Base-by-base conservation (phyloP, 2,888 invertebrate species). In the Dicyrtoma fusca region DNA sequence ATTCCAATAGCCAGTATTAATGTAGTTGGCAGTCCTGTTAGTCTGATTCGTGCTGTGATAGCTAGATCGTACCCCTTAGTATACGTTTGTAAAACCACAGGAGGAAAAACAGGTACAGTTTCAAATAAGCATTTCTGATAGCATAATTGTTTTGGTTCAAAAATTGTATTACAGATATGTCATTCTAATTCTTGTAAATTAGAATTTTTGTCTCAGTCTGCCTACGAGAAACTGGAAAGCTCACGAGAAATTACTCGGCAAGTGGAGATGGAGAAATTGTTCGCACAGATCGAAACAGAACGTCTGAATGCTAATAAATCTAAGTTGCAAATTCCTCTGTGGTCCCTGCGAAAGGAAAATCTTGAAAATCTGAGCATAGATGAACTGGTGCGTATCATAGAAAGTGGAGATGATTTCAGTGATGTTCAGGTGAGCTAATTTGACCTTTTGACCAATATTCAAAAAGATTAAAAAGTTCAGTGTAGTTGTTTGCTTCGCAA, bases 161-260 rank as follows among this genome's bases (percentile, higher is more conserved):
- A n/a, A n/a, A n/a, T n/a, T n/a, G n/a, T n/a, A n/a, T n/a, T n/a
- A n/a, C n/a, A n/a, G n/a, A 17, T 53, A 14, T 17, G 17, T 53
- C 6, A 11, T 53, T 53, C 10, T 53, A 11, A 10, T 53, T 11
- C 6, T 14, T 53, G 53, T 17, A 14, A 53, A 13, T 55, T 25
- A 53, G 53, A 10, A 10, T 69, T 73, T 65, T 76, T 76, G 82
- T 81, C 53, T 81, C 88, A 87, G 83, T 84, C n/a, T 81, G 83
- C 23, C 79, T 87, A 17, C 85, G 87, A 0, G 72, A 82, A 0
- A 82, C 85, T 0, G 87, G 88, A 82, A 75, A 82, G 0, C 75
- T 81, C 0, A 81, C 84, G 0, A 81, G 88, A 1, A 82, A 85
- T 73, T 82, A 85, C 3, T 84, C 86, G 66, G 21, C 69, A 76